Evolutionary conservation across 2,113 vertebrate species (phyloP).

Genomic region (Myanophis thanlyinensis): DNA sequence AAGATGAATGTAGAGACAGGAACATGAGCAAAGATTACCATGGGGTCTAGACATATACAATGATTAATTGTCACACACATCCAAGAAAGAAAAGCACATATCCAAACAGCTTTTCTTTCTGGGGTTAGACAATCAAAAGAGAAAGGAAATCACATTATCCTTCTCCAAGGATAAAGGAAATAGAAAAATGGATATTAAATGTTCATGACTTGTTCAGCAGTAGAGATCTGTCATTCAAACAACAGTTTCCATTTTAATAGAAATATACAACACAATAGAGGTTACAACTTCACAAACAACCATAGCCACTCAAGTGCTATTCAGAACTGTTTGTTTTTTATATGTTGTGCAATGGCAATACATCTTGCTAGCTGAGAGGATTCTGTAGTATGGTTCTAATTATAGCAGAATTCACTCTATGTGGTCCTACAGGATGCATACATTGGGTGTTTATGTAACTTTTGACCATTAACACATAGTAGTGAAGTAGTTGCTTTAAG

Average conservation of each 20-base stretch:
- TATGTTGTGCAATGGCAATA: slow-evolving; percentile 21
- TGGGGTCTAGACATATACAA: slow-evolving; percentile 55
- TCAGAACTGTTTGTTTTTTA: fast-evolving
- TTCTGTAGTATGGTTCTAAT: slow-evolving; percentile 41
- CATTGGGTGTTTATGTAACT: neutral
- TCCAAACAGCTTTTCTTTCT: slow-evolving; percentile 40
- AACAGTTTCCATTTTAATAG: slow-evolving; percentile 14
- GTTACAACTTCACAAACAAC: neutral
- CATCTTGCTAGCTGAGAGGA: slow-evolving; percentile 32
- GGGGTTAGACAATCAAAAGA: slow-evolving; percentile 36
- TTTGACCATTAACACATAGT: slow-evolving; percentile 14
- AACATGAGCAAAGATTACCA: slow-evolving; percentile 56
- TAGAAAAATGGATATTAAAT: slow-evolving; percentile 48
- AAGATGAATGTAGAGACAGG: slow-evolving; percentile 61
- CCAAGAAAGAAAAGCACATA: slow-evolving; percentile 26
- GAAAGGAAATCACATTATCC: slow-evolving; percentile 40
- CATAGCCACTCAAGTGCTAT: neutral
- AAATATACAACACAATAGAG: neutral
- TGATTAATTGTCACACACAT: slow-evolving; percentile 60
- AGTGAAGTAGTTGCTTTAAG: slow-evolving; percentile 38
- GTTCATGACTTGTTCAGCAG: slow-evolving; percentile 23
- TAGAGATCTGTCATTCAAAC: slow-evolving; percentile 38
- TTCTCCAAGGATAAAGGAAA: slow-evolving; percentile 36
- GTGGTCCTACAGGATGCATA: neutral
- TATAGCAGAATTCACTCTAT: slow-evolving; percentile 14